Conservation (phyloP, 1,140 invertebrate species). For the Nymphalis io region DNA sequence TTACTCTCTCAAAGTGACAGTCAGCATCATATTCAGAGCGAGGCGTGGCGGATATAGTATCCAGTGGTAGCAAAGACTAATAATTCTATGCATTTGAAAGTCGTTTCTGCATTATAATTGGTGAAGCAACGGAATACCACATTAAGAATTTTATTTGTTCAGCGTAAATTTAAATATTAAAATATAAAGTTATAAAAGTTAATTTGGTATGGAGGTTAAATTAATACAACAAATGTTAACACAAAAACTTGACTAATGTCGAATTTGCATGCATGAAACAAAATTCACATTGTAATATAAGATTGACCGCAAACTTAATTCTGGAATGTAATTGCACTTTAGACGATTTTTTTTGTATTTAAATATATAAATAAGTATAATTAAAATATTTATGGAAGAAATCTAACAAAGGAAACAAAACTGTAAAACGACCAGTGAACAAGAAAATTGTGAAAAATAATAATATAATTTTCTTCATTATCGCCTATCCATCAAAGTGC, state of each 20-base stretch:
- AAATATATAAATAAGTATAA: too few species aligned
- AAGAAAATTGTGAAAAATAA: background rate
- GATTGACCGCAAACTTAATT: background rate
- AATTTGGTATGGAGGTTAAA: background rate
- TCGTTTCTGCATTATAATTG: conserved; percentile 47
- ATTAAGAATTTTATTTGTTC: background rate
- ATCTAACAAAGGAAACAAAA: too few species aligned
- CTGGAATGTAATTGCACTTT: background rate
- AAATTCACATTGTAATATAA: background rate
- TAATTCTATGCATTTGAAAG: conserved; percentile 58
- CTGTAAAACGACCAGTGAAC: background rate
- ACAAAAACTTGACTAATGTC: background rate
- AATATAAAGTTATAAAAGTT: background rate
- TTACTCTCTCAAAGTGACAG: background rate
- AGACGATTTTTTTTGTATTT: too few species aligned
- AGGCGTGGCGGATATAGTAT: background rate
- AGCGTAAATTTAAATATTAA: background rate
- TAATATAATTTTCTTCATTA: conserved; percentile 20
- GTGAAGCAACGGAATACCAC: conserved; percentile 45
- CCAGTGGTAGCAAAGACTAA: conserved; percentile 3
- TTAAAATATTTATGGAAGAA: too few species aligned
- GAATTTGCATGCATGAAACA: background rate
- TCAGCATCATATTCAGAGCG: background rate
- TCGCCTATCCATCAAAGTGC: conserved; percentile 33
- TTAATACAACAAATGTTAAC: background rate